Evolutionary conservation across 2,888 invertebrate genomes (phyloP).

Genomic region (Coecobrya sp.): DNA sequence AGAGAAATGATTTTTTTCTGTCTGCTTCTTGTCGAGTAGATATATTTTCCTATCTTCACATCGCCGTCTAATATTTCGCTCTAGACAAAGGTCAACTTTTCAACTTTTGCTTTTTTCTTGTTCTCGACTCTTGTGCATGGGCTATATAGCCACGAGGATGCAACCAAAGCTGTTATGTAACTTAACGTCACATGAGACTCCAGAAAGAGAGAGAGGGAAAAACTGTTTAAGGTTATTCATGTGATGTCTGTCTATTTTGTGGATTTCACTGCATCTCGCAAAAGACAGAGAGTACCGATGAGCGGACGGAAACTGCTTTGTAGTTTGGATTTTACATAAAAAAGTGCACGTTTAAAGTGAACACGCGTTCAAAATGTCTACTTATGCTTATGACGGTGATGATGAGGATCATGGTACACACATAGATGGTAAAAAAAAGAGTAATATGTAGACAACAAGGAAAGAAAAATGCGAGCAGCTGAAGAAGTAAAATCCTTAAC

Average conservation of each 20-base stretch:
- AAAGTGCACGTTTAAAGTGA: conserved; percentile 39
- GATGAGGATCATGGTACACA: conserved; percentile 37
- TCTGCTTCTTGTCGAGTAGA: neutral
- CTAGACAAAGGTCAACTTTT: conserved; percentile 74
- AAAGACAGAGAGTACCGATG: neutral
- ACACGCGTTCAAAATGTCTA: conserved; percentile 21
- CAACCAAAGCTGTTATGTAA: conserved; percentile 28
- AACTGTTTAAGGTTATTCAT: conserved; percentile 54
- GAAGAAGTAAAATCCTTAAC: conserved; percentile 76
- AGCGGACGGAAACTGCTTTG: conserved; percentile 7
- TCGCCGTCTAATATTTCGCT: conserved; percentile 14
- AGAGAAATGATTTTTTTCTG: neutral
- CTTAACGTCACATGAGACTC: neutral
- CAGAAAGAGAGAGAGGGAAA: neutral
- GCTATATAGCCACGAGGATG: neutral
- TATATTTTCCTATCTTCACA: conserved; percentile 40
- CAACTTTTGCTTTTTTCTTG: conserved; percentile 36
- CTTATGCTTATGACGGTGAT: neutral
- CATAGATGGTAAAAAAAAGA: neutral
- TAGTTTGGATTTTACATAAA: conserved; percentile 14
- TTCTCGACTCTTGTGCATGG: neutral
- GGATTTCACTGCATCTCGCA: neutral
- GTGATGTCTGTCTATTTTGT: conserved; percentile 26
- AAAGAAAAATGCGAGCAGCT: conserved; percentile 71
- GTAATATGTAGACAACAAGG: neutral